Percentiles rank a stretch among this genome's conserved stretches.
phyloP scores from a whole-genome alignment of 2,113 vertebrate species.

The Saiga tatarica region DNA sequence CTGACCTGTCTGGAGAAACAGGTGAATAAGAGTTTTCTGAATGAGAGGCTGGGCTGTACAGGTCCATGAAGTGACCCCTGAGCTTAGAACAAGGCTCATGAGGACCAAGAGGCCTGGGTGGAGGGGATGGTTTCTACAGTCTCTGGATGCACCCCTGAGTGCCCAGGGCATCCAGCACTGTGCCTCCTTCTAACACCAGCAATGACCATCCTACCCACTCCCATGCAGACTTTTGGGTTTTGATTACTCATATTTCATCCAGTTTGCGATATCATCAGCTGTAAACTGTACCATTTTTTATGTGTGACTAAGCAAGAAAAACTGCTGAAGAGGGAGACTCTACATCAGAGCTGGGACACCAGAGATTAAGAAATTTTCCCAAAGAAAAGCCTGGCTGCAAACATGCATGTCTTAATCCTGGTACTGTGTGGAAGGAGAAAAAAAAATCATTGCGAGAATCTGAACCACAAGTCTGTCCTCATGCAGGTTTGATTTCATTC shows the following conservation, averaged over 20 bases:
- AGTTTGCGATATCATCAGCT: background rate
- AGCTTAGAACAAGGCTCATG: background rate
- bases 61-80: background rate
- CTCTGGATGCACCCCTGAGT: background rate
- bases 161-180: background rate
- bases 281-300: background rate
- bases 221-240: too few relatives aligned
- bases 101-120: background rate
- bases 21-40: background rate
- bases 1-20: background rate
- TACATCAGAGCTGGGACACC: background rate
- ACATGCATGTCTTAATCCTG: background rate
- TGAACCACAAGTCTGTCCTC: background rate
- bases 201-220: too few relatives aligned
- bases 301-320: background rate
- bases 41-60: background rate
- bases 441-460: background rate
- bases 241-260: background rate
- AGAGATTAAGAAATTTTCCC: background rate
- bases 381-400: background rate
- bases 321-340: background rate
- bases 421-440: background rate
- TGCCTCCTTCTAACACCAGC: background rate
- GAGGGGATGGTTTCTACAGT: background rate
- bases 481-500: background rate